A percentile compares a stretch with the other conserved stretches of the same genome.
phyloP scores from a whole-genome alignment of 2,797 vertebrate species.

The Jordanella pulchra region DNA sequence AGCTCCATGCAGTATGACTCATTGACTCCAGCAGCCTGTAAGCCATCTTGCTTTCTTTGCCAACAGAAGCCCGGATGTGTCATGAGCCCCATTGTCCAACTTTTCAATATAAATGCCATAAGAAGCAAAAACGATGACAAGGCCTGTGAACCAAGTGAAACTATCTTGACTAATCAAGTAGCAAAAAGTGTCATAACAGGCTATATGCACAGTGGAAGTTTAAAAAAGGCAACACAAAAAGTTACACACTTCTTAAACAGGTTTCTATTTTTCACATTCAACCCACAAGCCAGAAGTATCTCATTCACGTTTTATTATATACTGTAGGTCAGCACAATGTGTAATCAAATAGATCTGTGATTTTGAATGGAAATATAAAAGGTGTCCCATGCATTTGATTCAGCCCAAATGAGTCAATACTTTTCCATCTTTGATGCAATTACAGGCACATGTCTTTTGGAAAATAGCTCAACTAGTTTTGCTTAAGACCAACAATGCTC shows the following conservation, averaged over 20 bases:
- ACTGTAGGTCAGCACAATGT: too few relatives aligned
- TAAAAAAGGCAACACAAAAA: not conserved
- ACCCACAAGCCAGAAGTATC: not conserved
- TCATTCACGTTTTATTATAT: not conserved
- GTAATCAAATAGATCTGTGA: not conserved
- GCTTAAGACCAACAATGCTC: not conserved
- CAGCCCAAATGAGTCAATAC: not conserved
- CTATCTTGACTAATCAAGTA: slow-evolving; percentile 41
- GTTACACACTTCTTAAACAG: not conserved
- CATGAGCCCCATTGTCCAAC: slow-evolving; percentile 71
- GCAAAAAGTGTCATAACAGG: slow-evolving; percentile 14
- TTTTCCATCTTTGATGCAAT: not conserved
- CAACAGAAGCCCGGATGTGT: slow-evolving; percentile 79
- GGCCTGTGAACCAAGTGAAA: slow-evolving; percentile 58
- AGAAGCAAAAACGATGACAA: slow-evolving; percentile 62
- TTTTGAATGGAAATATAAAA: not conserved
- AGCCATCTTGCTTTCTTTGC: slow-evolving; percentile 69
- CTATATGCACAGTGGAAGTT: not conserved
- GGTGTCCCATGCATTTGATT: not conserved
- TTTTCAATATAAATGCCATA: slow-evolving; percentile 72
- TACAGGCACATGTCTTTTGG: not conserved
- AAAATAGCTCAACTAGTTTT: not conserved
- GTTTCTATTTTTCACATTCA: not conserved
- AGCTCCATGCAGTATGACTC: slow-evolving; percentile 70
- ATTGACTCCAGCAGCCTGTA: slow-evolving; percentile 74